Evolutionary conservation across 2,888 invertebrate genomes (phyloP).

Genomic region (Eueremaeus valkanovi): DNA sequence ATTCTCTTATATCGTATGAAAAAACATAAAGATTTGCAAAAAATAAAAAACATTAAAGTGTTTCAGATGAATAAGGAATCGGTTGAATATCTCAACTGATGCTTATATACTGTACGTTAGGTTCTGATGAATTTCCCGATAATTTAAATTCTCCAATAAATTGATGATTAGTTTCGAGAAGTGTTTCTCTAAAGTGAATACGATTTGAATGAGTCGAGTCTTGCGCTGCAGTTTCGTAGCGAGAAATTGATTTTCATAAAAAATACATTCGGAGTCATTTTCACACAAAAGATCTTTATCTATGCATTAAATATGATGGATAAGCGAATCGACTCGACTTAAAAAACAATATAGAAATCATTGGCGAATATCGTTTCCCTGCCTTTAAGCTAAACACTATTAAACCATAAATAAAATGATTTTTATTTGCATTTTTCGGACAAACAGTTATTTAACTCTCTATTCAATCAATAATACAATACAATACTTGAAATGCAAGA

Average conservation of each 20-base stretch:
- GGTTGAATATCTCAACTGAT: too few relatives aligned
- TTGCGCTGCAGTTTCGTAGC: conserved; percentile 10
- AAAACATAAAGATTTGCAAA: too few relatives aligned
- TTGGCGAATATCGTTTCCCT: background rate
- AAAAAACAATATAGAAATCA: conserved; percentile 16
- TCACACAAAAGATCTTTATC: conserved; percentile 20
- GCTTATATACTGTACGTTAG: too few relatives aligned
- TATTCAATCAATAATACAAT: background rate
- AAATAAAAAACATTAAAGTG: too few relatives aligned
- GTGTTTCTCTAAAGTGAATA: background rate
- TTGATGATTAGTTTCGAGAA: background rate
- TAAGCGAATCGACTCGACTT: background rate
- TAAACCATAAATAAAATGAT: background rate
- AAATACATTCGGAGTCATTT: background rate
- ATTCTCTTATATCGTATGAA: too few relatives aligned
- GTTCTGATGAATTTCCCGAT: too few relatives aligned
- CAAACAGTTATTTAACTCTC: conserved; percentile 28
- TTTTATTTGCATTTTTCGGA: conserved; percentile 15
- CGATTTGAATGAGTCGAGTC: too few relatives aligned
- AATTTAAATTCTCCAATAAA: background rate
- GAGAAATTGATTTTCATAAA: conserved; percentile 14
- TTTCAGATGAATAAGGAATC: too few relatives aligned
- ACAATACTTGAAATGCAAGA: too few relatives aligned
- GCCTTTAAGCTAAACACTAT: background rate
- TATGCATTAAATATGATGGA: conserved; percentile 5